Conservation (phyloP, 2,797 vertebrate species). For the Novumbra hubbsi region DNA sequence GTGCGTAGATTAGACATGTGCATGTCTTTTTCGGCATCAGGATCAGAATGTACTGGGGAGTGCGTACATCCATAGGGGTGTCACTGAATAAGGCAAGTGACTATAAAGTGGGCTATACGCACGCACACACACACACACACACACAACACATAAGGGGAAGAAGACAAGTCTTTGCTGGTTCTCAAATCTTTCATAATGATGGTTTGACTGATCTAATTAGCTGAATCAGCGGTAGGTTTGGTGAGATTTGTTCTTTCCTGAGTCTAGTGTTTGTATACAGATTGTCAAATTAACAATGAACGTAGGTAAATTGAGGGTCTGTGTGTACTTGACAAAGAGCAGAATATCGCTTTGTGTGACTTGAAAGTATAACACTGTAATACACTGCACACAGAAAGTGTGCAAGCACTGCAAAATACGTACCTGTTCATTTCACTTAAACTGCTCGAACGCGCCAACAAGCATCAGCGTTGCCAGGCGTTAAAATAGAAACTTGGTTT, state of each 20-base stretch:
- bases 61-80: constrained; percentile 15
- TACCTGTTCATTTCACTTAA: too few species aligned
- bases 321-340: neutral
- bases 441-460: too few species aligned
- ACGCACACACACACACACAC: constrained; percentile 3
- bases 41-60: constrained; percentile 9
- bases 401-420: too few species aligned
- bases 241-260: constrained; percentile 13
- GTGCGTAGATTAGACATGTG: too few species aligned
- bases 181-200: constrained; percentile 53
- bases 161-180: constrained; percentile 21
- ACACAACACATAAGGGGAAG: constrained; percentile 20
- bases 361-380: neutral
- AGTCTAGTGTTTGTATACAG: constrained; percentile 18
- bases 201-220: constrained; percentile 47
- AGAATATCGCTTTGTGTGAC: neutral
- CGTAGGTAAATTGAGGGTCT: constrained; percentile 23
- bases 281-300: constrained; percentile 32
- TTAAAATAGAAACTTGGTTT: too few species aligned
- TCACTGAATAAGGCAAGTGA: neutral
- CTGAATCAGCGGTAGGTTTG: constrained; percentile 26
- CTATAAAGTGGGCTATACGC: neutral
- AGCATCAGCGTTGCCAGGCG: too few species aligned
- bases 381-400: too few species aligned
- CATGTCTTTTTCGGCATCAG: too few species aligned